Base-by-base conservation (phyloP, 2,888 invertebrate genomes). In the Cantharis flavilabris region DNA sequence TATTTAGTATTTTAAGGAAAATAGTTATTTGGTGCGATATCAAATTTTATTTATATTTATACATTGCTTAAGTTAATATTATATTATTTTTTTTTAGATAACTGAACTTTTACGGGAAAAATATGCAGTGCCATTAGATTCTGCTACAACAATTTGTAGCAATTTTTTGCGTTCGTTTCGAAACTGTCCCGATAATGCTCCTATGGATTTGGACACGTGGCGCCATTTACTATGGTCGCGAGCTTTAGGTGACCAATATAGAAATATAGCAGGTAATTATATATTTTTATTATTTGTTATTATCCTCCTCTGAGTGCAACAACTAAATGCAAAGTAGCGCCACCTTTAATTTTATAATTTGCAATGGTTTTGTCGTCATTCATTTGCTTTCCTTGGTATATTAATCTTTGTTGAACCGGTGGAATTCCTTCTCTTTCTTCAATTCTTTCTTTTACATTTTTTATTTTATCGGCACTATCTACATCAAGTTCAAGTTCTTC, bases 141-240 rank as follows among this genome's bases (percentile, higher is more conserved):
- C 89, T 63, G 94, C 96, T 13, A 88, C 89, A 77, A 90, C 91
- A 84, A 92, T 93, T 81, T 93, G 94, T 72, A 89, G 92, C 70
- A 91, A 90, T 79, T 96, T 93, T 88, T 90, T 96, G 82, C 92
- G 92, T 84, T 91, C 93, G 72, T 96, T 96, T 88, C 91, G 96
- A 80, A 93, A 94, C 81, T 94, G 95, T 84, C 96, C 96, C 10
- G 96, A 96, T 85, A 95, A 95, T 88, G 91, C 92, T 76, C 90
- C 92, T 75, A 93, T 92, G 85, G 91, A 91, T 79, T 89, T 96
- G 83, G 94, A 96, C 85, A 91, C 91, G 79, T 97, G 96, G 96
- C 91, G 96, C 75, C 91, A 91, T 72, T 90, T 92, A 77, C 88
- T 97, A 73, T 97, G 96, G 96, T 91, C 90, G 62, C 93, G 94